Base-by-base conservation (phyloP, 2,888 invertebrate species). In the Pheosia tremula region DNA sequence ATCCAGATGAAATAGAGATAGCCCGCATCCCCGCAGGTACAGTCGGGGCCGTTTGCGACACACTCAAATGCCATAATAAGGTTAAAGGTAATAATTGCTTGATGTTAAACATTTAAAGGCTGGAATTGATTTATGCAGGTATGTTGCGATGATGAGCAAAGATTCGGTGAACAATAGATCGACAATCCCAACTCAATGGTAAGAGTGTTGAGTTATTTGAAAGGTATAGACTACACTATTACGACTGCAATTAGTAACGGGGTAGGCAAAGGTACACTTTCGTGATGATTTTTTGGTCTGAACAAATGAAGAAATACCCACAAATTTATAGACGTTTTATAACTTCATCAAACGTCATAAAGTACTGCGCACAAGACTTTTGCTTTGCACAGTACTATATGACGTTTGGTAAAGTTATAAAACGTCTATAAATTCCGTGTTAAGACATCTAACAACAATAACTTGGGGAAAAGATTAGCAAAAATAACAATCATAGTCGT, bases 1-100 rank as follows among this genome's bases (percentile, higher is more conserved):
- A 60, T 60, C 66, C 58, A 69, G 75, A 82, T 77, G 73, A 67
- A 75, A 72, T 71, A 63, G 58, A 74, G 83, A 86, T 83, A 84
- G 79, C 80, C 80, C 69, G 72, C 82, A 83, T 83, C 84, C 81
- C 76, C 72, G 62, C 62, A 59, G 58, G 69, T 68, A 72, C 77
- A 84, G 80, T 84, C 87, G 89, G 79, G 89, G 88, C 83, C 87
- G 83, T 79, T 92, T 92, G 85, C 91, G 89, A 92, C 89, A 92
- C 81, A 83, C 68, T 73, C 87, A 93, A 93, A 93, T 93, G 93
- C 82, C 93, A 93, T 88, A 93, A 91, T 91, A 93, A 93, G 91
- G 91, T 93, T 81, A 93, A 85, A 93, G 91, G 91, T 91, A 89
- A 87, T 88, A 87, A 89, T 89, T 88, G 87, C 85, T 82, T 73